Conservation (phyloP, 1,140 invertebrate species). For the Drosophila trapezifrons region DNA sequence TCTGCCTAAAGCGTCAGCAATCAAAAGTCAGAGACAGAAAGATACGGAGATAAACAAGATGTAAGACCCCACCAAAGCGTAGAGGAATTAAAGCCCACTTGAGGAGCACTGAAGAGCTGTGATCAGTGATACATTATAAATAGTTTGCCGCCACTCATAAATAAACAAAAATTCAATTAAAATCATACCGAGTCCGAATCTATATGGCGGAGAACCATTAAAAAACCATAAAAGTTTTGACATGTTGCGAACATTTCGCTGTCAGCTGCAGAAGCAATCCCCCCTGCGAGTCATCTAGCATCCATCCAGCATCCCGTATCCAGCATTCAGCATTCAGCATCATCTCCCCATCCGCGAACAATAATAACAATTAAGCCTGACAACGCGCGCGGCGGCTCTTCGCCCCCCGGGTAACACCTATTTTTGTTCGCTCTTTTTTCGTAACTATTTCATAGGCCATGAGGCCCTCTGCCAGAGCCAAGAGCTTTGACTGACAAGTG, state of each 20-base stretch:
- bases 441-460: constrained; percentile 55
- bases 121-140: constrained; percentile 34
- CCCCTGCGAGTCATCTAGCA: constrained; percentile 26
- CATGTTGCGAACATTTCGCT: constrained; percentile 70
- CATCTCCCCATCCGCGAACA: constrained; percentile 42
- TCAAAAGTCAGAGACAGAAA: constrained; percentile 17
- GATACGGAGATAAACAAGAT: constrained; percentile 25
- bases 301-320: constrained; percentile 17
- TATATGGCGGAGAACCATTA: constrained; percentile 52
- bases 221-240: constrained; percentile 67
- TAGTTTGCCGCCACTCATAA: constrained; percentile 48
- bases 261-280: constrained; percentile 59
- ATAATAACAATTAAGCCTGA: constrained; percentile 73
- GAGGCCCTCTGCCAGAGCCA: constrained; percentile 34
- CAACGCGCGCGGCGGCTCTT: constrained; percentile 31
- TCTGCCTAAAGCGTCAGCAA: constrained; percentile 48
- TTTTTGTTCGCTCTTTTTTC: constrained; percentile 49
- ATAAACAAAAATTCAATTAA: constrained; percentile 66
- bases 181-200: constrained; percentile 37
- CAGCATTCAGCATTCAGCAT: background rate
- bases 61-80: constrained; percentile 15
- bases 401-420: constrained; percentile 57
- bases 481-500: constrained; percentile 62
- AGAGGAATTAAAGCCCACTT: constrained; percentile 5
- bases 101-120: background rate